Percentiles rank a stretch among this genome's conserved stretches.
Conservation (phyloP, 2,797 vertebrate species). For the Mormyrus proboscirostris region DNA sequence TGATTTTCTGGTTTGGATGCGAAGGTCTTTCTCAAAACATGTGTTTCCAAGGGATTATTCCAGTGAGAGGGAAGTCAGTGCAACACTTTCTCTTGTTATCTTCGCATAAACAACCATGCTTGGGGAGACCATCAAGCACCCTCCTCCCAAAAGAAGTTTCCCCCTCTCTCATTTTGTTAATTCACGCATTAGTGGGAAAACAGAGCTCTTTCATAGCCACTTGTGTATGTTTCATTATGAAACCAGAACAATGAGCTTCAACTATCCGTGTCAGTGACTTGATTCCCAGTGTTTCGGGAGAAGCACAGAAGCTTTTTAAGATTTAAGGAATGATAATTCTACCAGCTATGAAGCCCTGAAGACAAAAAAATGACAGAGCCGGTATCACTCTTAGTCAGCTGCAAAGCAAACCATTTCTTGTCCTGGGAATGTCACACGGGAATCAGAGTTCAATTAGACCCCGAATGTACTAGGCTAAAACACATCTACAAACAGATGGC, state of each 20-base stretch:
- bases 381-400: not conserved
- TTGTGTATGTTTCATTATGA: not conserved
- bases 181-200: not conserved
- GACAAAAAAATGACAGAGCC: not conserved
- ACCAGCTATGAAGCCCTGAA: not conserved
- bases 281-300: not conserved
- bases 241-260: not conserved
- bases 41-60: not conserved
- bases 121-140: not conserved
- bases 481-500: not conserved
- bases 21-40: not conserved
- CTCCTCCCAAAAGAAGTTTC: not conserved
- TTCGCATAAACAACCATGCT: not conserved
- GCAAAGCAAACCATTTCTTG: not conserved
- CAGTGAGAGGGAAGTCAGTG: not conserved
- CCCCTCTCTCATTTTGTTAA: not conserved
- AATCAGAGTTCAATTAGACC: not conserved
- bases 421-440: not conserved
- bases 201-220: not conserved
- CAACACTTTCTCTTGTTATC: not conserved
- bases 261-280: not conserved
- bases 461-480: not conserved
- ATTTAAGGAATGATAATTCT: not conserved
- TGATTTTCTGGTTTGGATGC: not conserved
- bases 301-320: not conserved